phyloP scores from a whole-genome alignment of 2,113 vertebrate genomes.

The Rhynchomys soricoides region DNA sequence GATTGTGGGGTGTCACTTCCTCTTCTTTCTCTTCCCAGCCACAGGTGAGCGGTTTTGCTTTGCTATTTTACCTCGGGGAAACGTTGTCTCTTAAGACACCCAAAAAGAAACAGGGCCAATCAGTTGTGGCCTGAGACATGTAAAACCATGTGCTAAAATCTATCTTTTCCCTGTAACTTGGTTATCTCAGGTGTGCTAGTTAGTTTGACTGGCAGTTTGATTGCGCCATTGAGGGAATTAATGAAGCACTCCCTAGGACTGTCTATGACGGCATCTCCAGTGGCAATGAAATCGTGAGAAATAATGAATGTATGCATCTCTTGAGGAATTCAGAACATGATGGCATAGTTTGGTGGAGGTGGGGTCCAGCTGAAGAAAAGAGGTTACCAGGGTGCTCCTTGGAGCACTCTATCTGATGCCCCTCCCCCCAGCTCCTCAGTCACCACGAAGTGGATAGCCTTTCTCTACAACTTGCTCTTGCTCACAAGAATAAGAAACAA shows the following conservation, averaged over 20 bases:
- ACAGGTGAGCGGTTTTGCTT: neutral
- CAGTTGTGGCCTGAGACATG: neutral
- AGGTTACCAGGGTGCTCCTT: neutral
- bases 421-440: too few relatives aligned
- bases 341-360: neutral
- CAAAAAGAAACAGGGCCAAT: neutral
- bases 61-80: neutral
- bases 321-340: neutral
- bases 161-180: neutral
- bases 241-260: neutral
- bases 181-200: neutral
- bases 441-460: neutral
- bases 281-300: neutral
- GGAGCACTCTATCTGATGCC: too few relatives aligned
- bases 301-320: neutral
- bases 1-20: neutral
- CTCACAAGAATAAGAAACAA: neutral
- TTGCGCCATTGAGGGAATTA: neutral
- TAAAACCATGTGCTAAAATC: neutral
- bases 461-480: neutral
- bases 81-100: neutral
- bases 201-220: neutral
- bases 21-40: neutral
- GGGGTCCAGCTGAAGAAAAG: neutral
- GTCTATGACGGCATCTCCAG: neutral